Percentiles rank a stretch among this genome's conserved stretches.
Conservation (phyloP, 2,113 vertebrate genomes). For the Accipiter virgatus region DNA sequence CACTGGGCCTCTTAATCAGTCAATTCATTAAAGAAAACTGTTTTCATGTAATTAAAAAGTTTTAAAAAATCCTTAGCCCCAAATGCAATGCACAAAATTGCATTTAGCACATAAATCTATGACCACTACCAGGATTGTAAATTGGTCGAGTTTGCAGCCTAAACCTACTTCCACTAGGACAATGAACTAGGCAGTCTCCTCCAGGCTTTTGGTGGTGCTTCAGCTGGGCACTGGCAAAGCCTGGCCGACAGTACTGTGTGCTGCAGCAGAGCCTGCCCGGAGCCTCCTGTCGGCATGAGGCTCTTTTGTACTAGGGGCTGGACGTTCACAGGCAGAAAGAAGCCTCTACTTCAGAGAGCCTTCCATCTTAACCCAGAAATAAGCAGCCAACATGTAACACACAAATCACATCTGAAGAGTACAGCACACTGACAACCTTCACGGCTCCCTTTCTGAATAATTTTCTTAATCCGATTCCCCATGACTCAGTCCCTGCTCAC, state of each 20-base stretch:
- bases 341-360: neutral
- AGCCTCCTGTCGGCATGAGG: accelerated
- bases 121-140: neutral
- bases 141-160: neutral
- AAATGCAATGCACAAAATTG: neutral
- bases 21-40: neutral
- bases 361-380: neutral
- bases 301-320: neutral
- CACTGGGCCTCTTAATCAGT: neutral
- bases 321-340: neutral
- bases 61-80: neutral
- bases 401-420: neutral
- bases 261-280: neutral
- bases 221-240: neutral
- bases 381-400: neutral
- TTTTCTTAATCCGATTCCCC: neutral
- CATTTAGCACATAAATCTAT: neutral
- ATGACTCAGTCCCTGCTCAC: neutral
- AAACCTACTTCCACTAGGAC: neutral
- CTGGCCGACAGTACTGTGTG: accelerated
- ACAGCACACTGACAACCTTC: neutral
- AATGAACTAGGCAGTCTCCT: accelerated
- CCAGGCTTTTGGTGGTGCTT: neutral
- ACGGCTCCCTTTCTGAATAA: neutral
- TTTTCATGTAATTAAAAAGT: neutral